A percentile compares a stretch with the other conserved stretches of the same genome.
These are phyloP conservation scores for Caloenas nicobarica DNA, from an alignment of 2,113 vertebrate genomes.

Conservation along the genomic window DNA sequence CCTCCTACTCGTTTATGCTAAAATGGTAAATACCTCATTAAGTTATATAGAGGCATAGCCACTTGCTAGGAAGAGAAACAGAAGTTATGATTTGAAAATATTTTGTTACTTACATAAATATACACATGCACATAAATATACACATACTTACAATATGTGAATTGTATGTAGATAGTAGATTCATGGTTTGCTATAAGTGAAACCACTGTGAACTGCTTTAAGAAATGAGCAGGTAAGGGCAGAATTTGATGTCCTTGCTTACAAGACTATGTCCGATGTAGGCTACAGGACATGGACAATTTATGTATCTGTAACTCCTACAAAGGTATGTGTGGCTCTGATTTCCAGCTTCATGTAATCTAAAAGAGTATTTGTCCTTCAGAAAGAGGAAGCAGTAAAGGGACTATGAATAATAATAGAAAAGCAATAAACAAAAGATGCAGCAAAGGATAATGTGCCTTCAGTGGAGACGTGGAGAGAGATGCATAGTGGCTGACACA, in stretches of 20 bases:
- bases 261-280: neutral
- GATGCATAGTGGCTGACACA: neutral
- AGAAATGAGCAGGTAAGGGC: neutral
- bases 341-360: neutral
- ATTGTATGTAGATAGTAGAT: neutral
- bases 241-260: neutral
- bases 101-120: neutral
- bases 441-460: neutral
- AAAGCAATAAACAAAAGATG: neutral
- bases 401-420: neutral
- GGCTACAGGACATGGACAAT: neutral
- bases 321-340: neutral
- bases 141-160: fast-evolving
- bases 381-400: neutral
- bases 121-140: fast-evolving
- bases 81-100: neutral
- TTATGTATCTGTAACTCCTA: neutral
- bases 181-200: neutral
- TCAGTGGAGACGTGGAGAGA: neutral
- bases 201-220: neutral
- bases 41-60: neutral
- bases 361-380: neutral
- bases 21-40: neutral
- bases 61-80: neutral
- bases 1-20: neutral